Evolutionary conservation across 2,113 vertebrate species (phyloP), one percentile per base, ranked within the genome.

Genomic region (Setophaga kirtlandii): DNA sequence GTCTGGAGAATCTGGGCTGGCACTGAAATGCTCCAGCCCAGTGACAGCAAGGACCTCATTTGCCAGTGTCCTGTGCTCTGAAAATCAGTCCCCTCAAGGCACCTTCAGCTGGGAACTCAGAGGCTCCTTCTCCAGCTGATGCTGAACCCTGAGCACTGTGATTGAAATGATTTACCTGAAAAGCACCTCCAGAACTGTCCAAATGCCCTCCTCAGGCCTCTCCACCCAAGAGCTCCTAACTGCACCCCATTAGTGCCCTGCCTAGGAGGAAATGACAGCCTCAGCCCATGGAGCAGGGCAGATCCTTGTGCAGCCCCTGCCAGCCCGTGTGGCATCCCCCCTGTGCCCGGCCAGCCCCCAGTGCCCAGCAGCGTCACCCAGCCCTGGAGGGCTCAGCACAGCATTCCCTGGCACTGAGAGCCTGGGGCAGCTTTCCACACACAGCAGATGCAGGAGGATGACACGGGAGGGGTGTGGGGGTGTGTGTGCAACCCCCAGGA

Each of bases 381-480:
- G 18, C 77, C 8, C 84, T 25, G 59, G 59, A 93, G 70, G 78
- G 46, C 87, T 82, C 58, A 77, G 65, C 30, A 22, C 65, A 85
- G 22, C 94, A 79, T 89, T 94, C 93, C 87, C 88, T 94, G 95
- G 96, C 81, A 33, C 75, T 23, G 63, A 2, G 50, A 53, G 65
- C 76, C 37, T 4, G 27, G 83, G 87, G 90, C 74, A 93, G 89
- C 74, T 85, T 78, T 92, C 85, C 90, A 79, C 24, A 5, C 3
- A 8, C 0, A 81, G 93, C 91, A 94, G 90, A 93, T 86, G 76
- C 83, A 53, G 84, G 41, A 71, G 69, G 83, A 80, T 64, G 83
- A 53, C 93, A 73, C 1, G 49, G 79, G 69, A 30, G 28, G 24
- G 69, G 15, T 62, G 59, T 12, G 59, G 4, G 25, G 13, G 52